Conservation (phyloP, 2,113 vertebrate species). For the Mugil cephalus region DNA sequence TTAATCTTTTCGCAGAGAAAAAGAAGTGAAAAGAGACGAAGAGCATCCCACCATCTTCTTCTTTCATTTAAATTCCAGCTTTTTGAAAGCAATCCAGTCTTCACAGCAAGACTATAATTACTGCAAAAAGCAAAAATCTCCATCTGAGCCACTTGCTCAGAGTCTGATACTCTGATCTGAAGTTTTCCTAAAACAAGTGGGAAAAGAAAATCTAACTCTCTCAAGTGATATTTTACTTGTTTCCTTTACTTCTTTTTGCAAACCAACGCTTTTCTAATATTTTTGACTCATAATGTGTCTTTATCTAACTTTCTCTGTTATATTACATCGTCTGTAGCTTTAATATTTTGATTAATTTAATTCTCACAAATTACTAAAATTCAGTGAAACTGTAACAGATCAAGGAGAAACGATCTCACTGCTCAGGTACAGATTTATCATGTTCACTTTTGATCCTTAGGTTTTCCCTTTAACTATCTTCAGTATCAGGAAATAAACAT, state of each 20-base stretch:
- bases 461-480: neutral
- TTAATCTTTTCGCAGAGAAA: neutral
- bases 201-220: neutral
- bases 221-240: neutral
- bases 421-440: neutral
- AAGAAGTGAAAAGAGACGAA: neutral
- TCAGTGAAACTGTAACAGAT: slow-evolving; percentile 9
- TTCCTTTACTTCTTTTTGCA: slow-evolving; percentile 26
- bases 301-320: slow-evolving; percentile 8
- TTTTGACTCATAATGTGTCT: slow-evolving; percentile 17
- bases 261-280: slow-evolving; percentile 5
- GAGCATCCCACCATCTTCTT: neutral
- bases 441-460: slow-evolving; percentile 12
- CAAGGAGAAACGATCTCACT: slow-evolving; percentile 15
- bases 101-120: slow-evolving; percentile 34
- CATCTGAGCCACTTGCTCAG: slow-evolving; percentile 4
- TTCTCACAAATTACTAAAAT: slow-evolving; percentile 10
- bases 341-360: slow-evolving; percentile 30
- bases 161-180: slow-evolving; percentile 1
- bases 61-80: slow-evolving; percentile 12
- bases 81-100: slow-evolving; percentile 11
- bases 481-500: neutral
- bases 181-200: slow-evolving; percentile 23
- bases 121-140: neutral
- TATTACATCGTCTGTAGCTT: neutral